Evolutionary conservation across 2,888 invertebrate species (phyloP), one percentile per base, ranked within the genome.

Genomic region (Spicauda simplicius): DNA sequence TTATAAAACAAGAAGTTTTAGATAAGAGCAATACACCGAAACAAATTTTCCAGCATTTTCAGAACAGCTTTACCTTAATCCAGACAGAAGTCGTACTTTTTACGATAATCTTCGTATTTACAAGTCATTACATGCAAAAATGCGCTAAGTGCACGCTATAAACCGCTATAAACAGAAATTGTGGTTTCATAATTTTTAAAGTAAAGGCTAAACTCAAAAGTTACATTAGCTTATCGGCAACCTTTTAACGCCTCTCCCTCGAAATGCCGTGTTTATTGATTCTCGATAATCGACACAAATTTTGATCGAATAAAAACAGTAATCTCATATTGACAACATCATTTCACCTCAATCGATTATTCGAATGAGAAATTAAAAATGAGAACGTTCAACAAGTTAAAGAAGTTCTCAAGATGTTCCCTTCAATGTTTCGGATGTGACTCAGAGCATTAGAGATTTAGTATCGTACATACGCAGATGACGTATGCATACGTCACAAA

Each of bases 401-500:
- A 63, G 45, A 25, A 25, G 25, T 55, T 62, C 54, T 25, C n/a
- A 25, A 62, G 53, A 63, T n/a, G 45, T 55, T 55, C 50, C 16
- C 45, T 30, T 55, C n/a, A 45, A 54, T 56, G 56, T 65, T 65
- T 65, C 59, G 33, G 10, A 50, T 50, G 55, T 58, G 66, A 59
- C 59, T 65, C 59, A 65, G 16, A 25, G 12, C 52, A 65, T 52
- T 54, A 59, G 60, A 54, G 54, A 55, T 37, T 33, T 45, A 48
- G 52, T 37, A 65, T 45, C 59, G 65, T 54, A 48, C 45, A 55
- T n/a, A 45, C 45, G n/a, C 59, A 45, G 59, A 60, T 76, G 69
- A 64, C 68, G 68, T 67, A 48, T 66, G 71, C 69, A 70, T 68
- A 56, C 72, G 70, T 64, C 74, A 77, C 70, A 77, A 89, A 87